Evolutionary conservation across 2,797 vertebrate genomes (phyloP).

Genomic region (Phataginus tetradactyla): DNA sequence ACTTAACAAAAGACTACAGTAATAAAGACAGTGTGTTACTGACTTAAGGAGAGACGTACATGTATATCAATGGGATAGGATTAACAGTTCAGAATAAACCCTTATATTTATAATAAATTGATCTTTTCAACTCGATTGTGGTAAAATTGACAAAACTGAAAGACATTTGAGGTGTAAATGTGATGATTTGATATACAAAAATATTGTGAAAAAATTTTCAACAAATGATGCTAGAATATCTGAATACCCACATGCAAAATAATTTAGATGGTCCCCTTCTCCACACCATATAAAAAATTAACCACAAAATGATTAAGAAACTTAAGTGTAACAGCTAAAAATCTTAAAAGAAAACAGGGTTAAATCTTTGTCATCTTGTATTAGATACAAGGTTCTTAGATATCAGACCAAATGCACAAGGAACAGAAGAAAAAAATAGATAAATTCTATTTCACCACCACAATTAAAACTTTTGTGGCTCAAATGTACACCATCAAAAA

Average conservation of each 20-base stretch:
- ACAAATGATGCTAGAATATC: neutral
- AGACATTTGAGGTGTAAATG: neutral
- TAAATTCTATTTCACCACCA: neutral
- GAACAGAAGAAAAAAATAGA: neutral
- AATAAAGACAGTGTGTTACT: neutral
- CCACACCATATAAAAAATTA: neutral
- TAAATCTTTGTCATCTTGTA: neutral
- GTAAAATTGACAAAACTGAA: neutral
- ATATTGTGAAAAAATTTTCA: neutral
- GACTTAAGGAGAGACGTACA: neutral
- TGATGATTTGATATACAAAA: neutral
- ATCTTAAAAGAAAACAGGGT: neutral
- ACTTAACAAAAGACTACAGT: neutral
- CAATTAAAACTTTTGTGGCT: neutral
- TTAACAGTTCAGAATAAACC: neutral
- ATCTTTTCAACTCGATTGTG: neutral
- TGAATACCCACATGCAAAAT: neutral
- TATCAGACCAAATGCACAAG: neutral
- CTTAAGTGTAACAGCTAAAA: neutral
- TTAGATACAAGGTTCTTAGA: neutral
- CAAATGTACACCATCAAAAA: neutral
- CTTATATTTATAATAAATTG: neutral
- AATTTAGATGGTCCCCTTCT: neutral
- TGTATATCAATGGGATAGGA: neutral
- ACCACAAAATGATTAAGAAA: neutral